Conservation (phyloP, 1,140 invertebrate species). For the Halictus rubicundus region DNA sequence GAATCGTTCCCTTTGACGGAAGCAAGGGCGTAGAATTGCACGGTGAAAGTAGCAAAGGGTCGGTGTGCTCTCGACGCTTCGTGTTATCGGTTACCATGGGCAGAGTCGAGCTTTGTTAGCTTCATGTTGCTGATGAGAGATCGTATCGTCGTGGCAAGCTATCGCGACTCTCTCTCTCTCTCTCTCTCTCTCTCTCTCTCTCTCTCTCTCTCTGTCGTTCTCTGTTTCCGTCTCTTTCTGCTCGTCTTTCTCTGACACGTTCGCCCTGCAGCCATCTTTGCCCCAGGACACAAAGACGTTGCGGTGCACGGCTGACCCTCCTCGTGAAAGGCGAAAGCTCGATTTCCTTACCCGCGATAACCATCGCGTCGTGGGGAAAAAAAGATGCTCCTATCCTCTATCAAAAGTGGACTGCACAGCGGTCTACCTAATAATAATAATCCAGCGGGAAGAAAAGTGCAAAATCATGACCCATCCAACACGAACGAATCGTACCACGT, state of each 20-base stretch:
- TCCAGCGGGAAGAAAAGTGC: too few species aligned
- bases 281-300: constrained; percentile 32
- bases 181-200: constrained; percentile 8
- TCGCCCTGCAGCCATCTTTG: not conserved
- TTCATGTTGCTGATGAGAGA: constrained; percentile 61
- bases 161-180: constrained; percentile 31
- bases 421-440: too few species aligned
- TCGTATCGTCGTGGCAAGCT: constrained; percentile 50
- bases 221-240: too few species aligned
- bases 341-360: constrained; percentile 23
- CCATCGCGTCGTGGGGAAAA: not conserved
- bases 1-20: constrained; percentile 52
- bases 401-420: too few species aligned
- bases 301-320: not conserved
- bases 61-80: constrained; percentile 29
- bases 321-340: constrained; percentile 19
- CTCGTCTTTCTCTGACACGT: not conserved
- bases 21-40: constrained; percentile 40
- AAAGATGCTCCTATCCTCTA: not conserved
- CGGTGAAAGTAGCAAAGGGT: constrained; percentile 50
- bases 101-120: constrained; percentile 57
- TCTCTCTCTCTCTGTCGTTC: not conserved
- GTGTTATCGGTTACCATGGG: constrained; percentile 39
- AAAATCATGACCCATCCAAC: too few species aligned
- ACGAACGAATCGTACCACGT: too few species aligned